Percentiles rank a stretch among this genome's conserved stretches.
Evolutionary conservation across 2,113 vertebrate genomes (phyloP).

Genomic region (Corythoichthys haematopterus): DNA sequence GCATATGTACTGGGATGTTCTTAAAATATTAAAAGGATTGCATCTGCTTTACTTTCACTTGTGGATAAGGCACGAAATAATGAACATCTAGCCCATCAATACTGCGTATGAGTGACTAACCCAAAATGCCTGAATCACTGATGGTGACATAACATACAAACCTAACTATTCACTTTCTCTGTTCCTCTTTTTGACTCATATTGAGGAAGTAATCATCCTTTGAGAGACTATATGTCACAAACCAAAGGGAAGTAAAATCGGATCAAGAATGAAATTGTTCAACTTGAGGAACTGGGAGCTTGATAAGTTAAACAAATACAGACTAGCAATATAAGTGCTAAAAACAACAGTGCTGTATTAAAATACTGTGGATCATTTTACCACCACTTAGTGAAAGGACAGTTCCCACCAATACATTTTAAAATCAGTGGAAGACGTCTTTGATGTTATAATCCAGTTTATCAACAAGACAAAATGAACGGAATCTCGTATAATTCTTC

Average conservation of each 20-base stretch:
- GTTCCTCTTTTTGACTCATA: not conserved
- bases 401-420: not conserved
- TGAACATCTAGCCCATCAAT: too few species aligned
- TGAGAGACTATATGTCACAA: slow-evolving; percentile 4
- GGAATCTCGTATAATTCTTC: not conserved
- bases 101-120: too few species aligned
- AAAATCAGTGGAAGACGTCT: not conserved
- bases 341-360: not conserved
- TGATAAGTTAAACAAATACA: not conserved
- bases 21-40: too few species aligned
- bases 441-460: not conserved
- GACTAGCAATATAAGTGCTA: too few species aligned
- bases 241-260: not conserved
- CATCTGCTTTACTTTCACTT: too few species aligned
- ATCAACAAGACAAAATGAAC: not conserved
- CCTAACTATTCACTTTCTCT: slow-evolving; percentile 28
- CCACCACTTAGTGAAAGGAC: not conserved
- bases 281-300: not conserved
- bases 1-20: too few species aligned
- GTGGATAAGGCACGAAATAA: too few species aligned
- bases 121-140: too few species aligned
- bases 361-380: not conserved
- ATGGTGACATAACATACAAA: not conserved
- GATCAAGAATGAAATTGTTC: not conserved
- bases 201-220: slow-evolving; percentile 34